A percentile compares a stretch with the other conserved stretches of the same genome.
Evolutionary conservation across 2,888 invertebrate genomes (phyloP).

Genomic region (Lasioglossum villosulum): DNA sequence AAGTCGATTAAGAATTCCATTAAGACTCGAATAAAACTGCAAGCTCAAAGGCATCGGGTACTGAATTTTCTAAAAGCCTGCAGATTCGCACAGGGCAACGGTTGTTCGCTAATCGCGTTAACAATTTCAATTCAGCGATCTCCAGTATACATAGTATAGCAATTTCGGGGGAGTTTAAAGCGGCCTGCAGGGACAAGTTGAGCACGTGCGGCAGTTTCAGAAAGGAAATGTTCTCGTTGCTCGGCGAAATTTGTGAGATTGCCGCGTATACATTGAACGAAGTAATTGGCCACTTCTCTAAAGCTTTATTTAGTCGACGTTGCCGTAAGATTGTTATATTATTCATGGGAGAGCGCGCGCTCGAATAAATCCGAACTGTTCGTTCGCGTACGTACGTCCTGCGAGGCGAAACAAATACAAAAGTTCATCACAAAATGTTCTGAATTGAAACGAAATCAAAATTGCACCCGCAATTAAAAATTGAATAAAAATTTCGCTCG

Average conservation of each 20-base stretch:
- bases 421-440: background rate
- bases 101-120: background rate
- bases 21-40: background rate
- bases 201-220: background rate
- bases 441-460: background rate
- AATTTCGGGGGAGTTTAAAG: background rate
- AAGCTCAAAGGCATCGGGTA: background rate
- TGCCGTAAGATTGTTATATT: background rate
- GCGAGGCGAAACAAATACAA: background rate
- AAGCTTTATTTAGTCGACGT: background rate
- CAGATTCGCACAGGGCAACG: background rate
- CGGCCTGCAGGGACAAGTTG: background rate
- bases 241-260: background rate
- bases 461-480: background rate
- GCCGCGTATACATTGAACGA: background rate
- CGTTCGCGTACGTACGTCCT: background rate
- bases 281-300: conserved; percentile 5
- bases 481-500: background rate
- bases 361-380: background rate
- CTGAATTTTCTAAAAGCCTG: background rate
- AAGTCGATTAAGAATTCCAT: background rate
- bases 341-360: background rate
- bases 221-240: conserved; percentile 4
- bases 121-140: background rate
- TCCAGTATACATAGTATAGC: background rate